Conservation (phyloP, 2,797 vertebrate species). For the Otus scops region DNA sequence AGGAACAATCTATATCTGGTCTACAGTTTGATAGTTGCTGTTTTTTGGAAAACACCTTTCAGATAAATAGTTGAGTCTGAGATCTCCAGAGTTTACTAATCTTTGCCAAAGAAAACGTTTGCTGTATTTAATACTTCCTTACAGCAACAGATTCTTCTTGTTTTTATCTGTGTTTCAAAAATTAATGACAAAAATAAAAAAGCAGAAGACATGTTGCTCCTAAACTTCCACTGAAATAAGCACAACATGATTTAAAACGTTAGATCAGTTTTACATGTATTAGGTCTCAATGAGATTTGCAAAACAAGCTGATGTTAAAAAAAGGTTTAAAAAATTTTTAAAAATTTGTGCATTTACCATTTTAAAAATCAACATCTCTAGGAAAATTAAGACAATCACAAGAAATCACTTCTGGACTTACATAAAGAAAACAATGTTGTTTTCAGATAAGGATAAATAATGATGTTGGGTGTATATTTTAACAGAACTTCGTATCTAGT, state of each 20-base stretch:
- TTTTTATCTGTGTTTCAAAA: background rate
- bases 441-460: background rate
- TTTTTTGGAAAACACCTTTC: background rate
- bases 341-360: background rate
- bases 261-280: background rate
- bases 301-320: background rate
- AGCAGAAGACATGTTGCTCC: background rate
- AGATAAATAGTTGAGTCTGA: background rate
- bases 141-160: background rate
- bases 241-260: too few species aligned
- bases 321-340: background rate
- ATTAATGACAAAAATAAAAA: background rate
- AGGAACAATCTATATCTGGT: background rate
- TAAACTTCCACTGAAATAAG: too few species aligned
- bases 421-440: background rate
- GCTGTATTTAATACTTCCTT: background rate
- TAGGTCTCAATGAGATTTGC: background rate
- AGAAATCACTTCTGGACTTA: background rate
- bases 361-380: background rate
- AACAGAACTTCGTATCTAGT: background rate
- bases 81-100: background rate
- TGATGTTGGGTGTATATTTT: background rate
- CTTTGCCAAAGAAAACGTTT: background rate
- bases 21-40: background rate
- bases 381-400: background rate